phyloP scores from a whole-genome alignment of 1,140 invertebrate species.

The Drosophila aff. region DNA sequence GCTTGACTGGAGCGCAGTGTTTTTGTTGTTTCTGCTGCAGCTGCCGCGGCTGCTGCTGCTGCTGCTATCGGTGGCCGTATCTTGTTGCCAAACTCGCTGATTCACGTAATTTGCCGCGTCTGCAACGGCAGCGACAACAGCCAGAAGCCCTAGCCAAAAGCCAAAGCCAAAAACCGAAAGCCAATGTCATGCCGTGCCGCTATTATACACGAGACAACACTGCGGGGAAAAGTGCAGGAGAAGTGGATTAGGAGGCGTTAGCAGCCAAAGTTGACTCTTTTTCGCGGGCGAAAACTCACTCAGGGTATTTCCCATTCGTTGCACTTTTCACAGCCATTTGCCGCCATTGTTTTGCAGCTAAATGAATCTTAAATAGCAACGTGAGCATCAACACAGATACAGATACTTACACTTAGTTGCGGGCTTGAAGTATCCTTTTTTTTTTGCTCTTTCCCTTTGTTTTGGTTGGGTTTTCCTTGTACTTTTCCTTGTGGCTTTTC shows the following conservation, averaged over 20 bases:
- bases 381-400: constrained; percentile 37
- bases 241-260: constrained; percentile 20
- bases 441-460: constrained; percentile 6
- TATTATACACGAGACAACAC: constrained; percentile 36
- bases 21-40: constrained; percentile 32
- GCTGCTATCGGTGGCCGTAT: constrained; percentile 51
- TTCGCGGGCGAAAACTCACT: constrained; percentile 6
- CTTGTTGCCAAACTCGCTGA: constrained; percentile 68
- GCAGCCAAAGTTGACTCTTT: constrained; percentile 15
- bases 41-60: constrained; percentile 6
- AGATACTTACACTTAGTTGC: constrained; percentile 4
- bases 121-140: constrained; percentile 44
- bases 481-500: constrained; percentile 34
- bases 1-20: constrained; percentile 21
- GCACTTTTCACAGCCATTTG: constrained; percentile 15
- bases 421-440: constrained; percentile 38
- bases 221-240: constrained; percentile 9
- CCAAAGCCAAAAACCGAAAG: constrained; percentile 25
- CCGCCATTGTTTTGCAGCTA: constrained; percentile 50
- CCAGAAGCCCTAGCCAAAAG: constrained; percentile 23
- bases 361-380: constrained; percentile 58
- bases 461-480: constrained; percentile 27
- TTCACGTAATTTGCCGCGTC: constrained; percentile 57
- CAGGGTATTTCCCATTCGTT: constrained; percentile 34
- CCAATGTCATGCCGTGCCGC: constrained; percentile 31